phyloP scores from a whole-genome alignment of 2,797 vertebrate genomes.

The Falco rusticolus region DNA sequence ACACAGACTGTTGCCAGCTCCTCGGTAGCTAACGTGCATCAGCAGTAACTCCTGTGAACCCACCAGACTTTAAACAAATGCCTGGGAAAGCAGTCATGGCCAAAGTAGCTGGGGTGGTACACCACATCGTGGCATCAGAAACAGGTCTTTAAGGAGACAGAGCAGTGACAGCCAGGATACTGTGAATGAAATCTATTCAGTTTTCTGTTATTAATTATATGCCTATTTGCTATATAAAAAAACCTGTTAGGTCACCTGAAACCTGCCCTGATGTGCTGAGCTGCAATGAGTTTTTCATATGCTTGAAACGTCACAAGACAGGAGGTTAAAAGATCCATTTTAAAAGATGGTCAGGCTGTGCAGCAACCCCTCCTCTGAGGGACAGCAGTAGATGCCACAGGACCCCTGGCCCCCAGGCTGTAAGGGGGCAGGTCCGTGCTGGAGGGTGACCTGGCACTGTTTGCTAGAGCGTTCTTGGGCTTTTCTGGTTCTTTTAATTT shows the following conservation, averaged over 20 bases:
- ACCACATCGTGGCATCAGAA: not conserved
- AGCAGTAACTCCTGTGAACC: not conserved
- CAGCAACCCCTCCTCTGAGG: not conserved
- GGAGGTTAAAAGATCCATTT: not conserved
- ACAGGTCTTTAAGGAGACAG: not conserved
- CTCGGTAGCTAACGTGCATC: accelerated
- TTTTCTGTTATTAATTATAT: not conserved
- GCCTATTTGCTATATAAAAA: not conserved
- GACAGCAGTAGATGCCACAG: not conserved
- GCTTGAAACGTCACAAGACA: not conserved
- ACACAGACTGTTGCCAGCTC: not conserved
- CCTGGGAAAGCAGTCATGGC: not conserved
- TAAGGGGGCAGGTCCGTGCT: not conserved
- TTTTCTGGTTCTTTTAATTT: not conserved
- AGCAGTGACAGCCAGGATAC: not conserved
- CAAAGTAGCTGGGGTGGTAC: not conserved
- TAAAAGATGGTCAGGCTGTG: not conserved
- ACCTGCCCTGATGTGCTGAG: not conserved
- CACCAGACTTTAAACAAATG: not conserved
- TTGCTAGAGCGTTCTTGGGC: not conserved
- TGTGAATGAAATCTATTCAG: not conserved
- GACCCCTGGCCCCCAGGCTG: accelerated
- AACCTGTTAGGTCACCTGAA: not conserved
- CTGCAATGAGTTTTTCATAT: not conserved
- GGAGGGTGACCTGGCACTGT: no score